Evolutionary conservation across 2,888 invertebrate genomes (phyloP).

Genomic region (Drosophila histrio): DNA sequence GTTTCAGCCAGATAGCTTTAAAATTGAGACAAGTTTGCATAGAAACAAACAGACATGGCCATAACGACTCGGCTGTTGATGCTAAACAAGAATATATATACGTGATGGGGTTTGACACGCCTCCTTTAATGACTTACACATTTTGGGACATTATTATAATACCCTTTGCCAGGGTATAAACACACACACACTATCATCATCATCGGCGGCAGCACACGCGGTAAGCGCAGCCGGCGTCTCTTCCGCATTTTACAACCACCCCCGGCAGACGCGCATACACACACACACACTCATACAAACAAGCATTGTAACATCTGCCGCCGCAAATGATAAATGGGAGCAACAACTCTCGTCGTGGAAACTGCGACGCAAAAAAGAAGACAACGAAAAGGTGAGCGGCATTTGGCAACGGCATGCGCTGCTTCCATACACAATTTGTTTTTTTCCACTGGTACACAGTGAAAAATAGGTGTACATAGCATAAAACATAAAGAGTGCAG

Average conservation of each 20-base stretch:
- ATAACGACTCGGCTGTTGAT: no score
- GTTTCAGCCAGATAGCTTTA: no score
- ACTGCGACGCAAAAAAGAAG: slow-evolving; percentile 72
- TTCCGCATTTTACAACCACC: slow-evolving; percentile 52
- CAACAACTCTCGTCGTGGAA: slow-evolving; percentile 73
- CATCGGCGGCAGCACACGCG: slow-evolving; percentile 14
- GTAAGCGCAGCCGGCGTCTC: slow-evolving; percentile 40
- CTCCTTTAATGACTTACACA: no score
- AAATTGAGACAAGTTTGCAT: no score
- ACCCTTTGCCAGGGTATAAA: no score
- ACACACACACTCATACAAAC: slow-evolving; percentile 3
- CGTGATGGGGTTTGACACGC: no score
- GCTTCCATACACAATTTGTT: slow-evolving; percentile 34
- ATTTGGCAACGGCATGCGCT: slow-evolving; percentile 42
- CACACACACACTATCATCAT: no score
- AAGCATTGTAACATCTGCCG: slow-evolving; percentile 59
- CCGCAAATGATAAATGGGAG: slow-evolving; percentile 71
- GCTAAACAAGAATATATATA: no score
- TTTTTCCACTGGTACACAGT: slow-evolving; percentile 31
- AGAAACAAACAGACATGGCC: no score
- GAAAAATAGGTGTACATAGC: slow-evolving; percentile 53
- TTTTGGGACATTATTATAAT: no score
- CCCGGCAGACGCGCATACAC: slow-evolving; percentile 24
- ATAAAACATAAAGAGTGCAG: slow-evolving; percentile 51
- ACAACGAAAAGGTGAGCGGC: slow-evolving; percentile 66